These are phyloP conservation scores for Drosophila bunnanda DNA, from an alignment of 2,888 invertebrate genomes.

Conservation along the genomic window DNA sequence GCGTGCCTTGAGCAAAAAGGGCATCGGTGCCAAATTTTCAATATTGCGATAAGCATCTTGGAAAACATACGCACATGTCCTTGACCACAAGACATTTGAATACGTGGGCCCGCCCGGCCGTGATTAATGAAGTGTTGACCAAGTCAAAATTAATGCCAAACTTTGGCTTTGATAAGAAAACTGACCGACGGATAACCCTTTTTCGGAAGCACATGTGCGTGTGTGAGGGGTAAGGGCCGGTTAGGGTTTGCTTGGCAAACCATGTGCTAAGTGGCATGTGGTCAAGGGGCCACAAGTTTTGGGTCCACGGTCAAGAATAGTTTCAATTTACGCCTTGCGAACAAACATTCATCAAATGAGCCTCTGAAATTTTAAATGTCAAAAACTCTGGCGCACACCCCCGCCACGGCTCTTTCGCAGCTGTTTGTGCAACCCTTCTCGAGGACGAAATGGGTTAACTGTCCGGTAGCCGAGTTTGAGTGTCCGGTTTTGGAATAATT, in stretches of 20 bases:
- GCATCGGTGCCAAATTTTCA: constrained; percentile 36
- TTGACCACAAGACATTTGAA: constrained; percentile 64
- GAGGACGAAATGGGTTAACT: constrained; percentile 75
- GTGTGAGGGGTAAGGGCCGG: constrained; percentile 3
- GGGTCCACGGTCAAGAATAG: constrained; percentile 65
- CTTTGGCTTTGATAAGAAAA: constrained; percentile 59
- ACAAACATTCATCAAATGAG: constrained; percentile 75
- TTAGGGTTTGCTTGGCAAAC: constrained; percentile 29
- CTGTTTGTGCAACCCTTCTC: constrained; percentile 73
- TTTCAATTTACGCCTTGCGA: constrained; percentile 79
- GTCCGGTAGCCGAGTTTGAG: constrained; percentile 55
- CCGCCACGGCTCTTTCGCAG: constrained; percentile 46
- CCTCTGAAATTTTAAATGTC: constrained; percentile 69
- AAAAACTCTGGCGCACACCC: constrained; percentile 55
- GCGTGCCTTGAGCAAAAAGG: constrained; percentile 57
- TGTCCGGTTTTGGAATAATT: constrained; percentile 83
- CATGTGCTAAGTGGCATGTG: constrained; percentile 81
- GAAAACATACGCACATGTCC: constrained; percentile 59
- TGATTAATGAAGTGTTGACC: constrained; percentile 84
- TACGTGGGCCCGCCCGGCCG: constrained; percentile 55
- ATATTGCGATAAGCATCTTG: constrained; percentile 67
- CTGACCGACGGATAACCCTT: constrained; percentile 47
- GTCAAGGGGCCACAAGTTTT: constrained; percentile 57
- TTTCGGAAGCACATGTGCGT: constrained; percentile 51
- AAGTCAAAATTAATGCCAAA: constrained; percentile 78